These are phyloP conservation scores for Pelmatolapia mariae DNA, from an alignment of 2,113 vertebrate genomes.

Conservation along the genomic window DNA sequence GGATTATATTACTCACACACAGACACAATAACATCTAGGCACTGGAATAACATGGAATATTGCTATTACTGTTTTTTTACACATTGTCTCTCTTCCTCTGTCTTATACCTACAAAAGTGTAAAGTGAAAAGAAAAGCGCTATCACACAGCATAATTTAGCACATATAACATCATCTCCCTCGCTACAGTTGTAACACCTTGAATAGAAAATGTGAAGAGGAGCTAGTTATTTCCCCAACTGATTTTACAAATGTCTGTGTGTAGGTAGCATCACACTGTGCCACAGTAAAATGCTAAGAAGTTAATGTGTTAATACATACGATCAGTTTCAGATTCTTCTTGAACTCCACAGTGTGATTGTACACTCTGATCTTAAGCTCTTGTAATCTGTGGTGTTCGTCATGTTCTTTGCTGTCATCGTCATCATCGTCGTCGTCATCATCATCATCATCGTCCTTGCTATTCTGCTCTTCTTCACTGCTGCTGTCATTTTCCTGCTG, in stretches of 20 bases:
- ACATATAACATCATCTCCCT: background rate
- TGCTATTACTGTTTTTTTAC: background rate
- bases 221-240: background rate
- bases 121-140: background rate
- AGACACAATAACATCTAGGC: background rate
- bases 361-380: conserved; percentile 74
- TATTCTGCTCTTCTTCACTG: background rate
- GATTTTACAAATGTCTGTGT: background rate
- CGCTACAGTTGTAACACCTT: background rate
- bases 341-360: conserved; percentile 74
- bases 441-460: background rate
- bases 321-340: conserved; percentile 53
- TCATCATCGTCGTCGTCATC: background rate
- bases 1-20: background rate
- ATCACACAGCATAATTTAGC: background rate
- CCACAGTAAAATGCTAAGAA: background rate
- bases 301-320: conserved; percentile 62
- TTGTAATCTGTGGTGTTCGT: conserved; percentile 36
- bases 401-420: background rate
- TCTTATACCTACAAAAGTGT: background rate
- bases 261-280: background rate
- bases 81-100: background rate
- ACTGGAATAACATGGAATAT: background rate
- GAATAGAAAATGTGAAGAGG: background rate
- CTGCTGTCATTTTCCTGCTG: background rate